Conservation (phyloP, 2,113 vertebrate species). For the Oceanites oceanicus region DNA sequence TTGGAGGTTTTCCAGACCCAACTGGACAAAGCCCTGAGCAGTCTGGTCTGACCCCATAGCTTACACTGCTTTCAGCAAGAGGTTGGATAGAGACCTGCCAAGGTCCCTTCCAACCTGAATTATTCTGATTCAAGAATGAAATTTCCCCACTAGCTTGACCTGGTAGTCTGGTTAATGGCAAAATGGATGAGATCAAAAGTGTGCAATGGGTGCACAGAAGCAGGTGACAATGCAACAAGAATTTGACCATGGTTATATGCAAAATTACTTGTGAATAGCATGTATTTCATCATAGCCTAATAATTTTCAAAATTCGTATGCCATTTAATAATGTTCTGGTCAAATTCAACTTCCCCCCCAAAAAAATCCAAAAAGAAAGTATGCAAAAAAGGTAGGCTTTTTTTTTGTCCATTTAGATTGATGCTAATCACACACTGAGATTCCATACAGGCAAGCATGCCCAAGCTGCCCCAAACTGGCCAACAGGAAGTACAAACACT, state of each 20-base stretch:
- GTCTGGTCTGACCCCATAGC: neutral
- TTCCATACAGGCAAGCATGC: neutral
- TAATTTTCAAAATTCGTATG: neutral
- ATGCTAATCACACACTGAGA: neutral
- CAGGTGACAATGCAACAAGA: neutral
- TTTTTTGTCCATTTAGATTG: neutral
- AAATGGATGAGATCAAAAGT: neutral
- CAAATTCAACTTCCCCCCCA: neutral
- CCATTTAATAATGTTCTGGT: neutral
- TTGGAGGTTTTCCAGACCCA: neutral
- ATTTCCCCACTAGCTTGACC: neutral
- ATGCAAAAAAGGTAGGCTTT: neutral
- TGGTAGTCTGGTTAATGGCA: neutral
- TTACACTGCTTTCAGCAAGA: neutral
- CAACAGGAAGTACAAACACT: neutral
- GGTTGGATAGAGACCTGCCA: neutral
- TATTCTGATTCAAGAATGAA: neutral
- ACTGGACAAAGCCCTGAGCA: neutral
- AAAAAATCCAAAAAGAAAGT: neutral
- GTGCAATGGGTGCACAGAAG: rapidly evolving
- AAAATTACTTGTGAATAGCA: neutral
- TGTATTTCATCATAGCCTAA: neutral
- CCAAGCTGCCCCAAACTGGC: too few species aligned
- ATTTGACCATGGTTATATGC: neutral
- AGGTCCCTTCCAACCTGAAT: neutral